Percentiles rank a stretch among this genome's conserved stretches.
These are phyloP conservation scores for Pachymerium ferrugineum DNA, from an alignment of 2,888 invertebrate species.

Conservation along the genomic window DNA sequence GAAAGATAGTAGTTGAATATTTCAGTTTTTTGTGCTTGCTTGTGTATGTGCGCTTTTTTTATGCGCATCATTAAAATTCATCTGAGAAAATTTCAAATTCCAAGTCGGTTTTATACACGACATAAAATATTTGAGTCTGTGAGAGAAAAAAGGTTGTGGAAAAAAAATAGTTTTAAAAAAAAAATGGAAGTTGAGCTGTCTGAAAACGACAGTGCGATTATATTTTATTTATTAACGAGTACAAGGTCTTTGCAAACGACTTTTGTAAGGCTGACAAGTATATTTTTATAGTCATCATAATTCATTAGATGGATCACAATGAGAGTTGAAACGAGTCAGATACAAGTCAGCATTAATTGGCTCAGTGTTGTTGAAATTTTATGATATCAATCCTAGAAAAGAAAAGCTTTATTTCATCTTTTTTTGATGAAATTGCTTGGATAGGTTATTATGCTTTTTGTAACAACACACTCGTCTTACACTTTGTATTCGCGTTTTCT, in stretches of 20 bases:
- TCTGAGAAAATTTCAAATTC: conserved; percentile 5
- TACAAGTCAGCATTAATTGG: too few relatives aligned
- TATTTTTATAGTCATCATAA: not conserved
- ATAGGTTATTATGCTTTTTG: not conserved
- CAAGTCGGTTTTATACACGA: not conserved
- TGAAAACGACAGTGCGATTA: conserved; percentile 4
- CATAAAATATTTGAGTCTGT: conserved; percentile 7
- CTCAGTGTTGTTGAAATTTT: too few relatives aligned
- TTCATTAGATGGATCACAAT: not conserved
- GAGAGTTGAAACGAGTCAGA: not conserved
- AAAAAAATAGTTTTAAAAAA: not conserved
- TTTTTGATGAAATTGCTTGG: not conserved
- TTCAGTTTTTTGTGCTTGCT: not conserved
- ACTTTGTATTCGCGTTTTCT: not conserved
- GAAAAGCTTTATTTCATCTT: not conserved
- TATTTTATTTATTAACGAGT: conserved; percentile 7
- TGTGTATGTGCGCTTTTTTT: not conserved
- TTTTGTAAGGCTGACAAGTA: not conserved
- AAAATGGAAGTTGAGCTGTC: not conserved
- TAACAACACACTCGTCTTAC: not conserved
- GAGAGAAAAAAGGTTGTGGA: not conserved
- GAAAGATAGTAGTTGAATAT: conserved; percentile 6
- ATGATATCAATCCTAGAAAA: too few relatives aligned
- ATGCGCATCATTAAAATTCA: conserved; percentile 19
- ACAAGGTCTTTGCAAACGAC: conserved; percentile 2